phyloP scores from a whole-genome alignment of 2,113 vertebrate species.

The mouse (Mus musculus) region GRCm39 chr9:9546501-9547000 shows the following conservation, averaged over 20 bases:
- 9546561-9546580: background rate
- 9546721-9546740: background rate
- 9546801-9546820: slow-evolving; percentile 12
- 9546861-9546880: slow-evolving; percentile 13
- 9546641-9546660: background rate
- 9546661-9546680: background rate
- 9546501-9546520: background rate
- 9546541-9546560: background rate
- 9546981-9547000: slow-evolving; percentile 30
- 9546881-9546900: slow-evolving; percentile 15
- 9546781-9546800: background rate
- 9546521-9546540: background rate
- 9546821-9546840: background rate
- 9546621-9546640: background rate
- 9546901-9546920: slow-evolving; percentile 42
- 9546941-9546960: slow-evolving; percentile 57
- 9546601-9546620: background rate
- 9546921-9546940: slow-evolving; percentile 53
- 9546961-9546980: slow-evolving; percentile 63
- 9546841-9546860: background rate
- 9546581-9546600: background rate
- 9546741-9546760: background rate
- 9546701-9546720: background rate
- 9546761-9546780: background rate
- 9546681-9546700: background rate